Base-by-base conservation (phyloP, 2,888 invertebrate genomes). In the Pyrrhia umbra region DNA sequence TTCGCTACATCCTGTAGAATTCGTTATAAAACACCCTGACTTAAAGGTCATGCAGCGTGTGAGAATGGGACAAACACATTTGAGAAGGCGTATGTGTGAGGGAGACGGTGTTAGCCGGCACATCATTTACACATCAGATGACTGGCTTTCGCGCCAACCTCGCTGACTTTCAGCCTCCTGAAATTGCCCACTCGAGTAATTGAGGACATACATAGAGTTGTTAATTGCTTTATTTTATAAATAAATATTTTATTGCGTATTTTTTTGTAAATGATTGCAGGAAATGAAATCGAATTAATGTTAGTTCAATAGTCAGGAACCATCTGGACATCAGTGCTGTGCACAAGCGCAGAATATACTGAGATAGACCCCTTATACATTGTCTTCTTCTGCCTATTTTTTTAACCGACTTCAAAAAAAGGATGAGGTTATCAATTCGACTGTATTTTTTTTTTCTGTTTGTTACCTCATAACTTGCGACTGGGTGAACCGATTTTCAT, bases 91-190 rank as follows among this genome's bases (percentile, higher is more conserved):
- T 13, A 10, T 6, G 64, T 50, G 62, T 20, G 50, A 62, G 52
- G 1, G 63, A 50, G 58, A 69, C 6, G 13, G 46, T 43, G 56
- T 27, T 45, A 58, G 76, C 79, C 82, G 76, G 83, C 85, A 89
- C 85, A 90, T 90, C 87, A 89, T 91, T 92, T 89, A 88, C 90
- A 91, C 90, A 89, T 90, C 90, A 90, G 83, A 85, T 90, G 88
- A 86, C 88, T 86, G 87, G 85, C 84, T 86, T 88, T 85, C 78
- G 84, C 81, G 15, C 39, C 80, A 77, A 79, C 75, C 78, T 79
- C 72, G 77, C 70, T 76, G 80, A 86, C 88, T 90, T 89, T 78
- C 84, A 85, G 83, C 73, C 79, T 84, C 82, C 81, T 85, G 84
- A 88, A 89, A 87, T 89, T 90, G 84, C 84, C 86, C 86, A 85